A percentile compares a stretch with the other conserved stretches of the same genome.
phyloP scores from a whole-genome alignment of 2,888 invertebrate species.

The Nemapogon koenigi region DNA sequence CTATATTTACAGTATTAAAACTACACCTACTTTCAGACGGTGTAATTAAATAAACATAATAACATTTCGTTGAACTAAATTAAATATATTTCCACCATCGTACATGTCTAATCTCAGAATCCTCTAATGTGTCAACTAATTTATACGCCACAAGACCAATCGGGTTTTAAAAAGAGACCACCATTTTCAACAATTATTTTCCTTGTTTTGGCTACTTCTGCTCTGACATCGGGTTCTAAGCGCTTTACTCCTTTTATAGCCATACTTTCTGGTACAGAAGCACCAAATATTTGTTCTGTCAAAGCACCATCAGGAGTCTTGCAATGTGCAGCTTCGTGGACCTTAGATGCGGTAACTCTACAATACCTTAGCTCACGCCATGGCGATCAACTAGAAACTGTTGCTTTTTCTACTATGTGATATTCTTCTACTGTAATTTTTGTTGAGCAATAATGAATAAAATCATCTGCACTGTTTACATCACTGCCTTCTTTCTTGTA shows the following conservation, averaged over 20 bases:
- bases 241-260: slow-evolving; percentile 12
- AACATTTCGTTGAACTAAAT: no score
- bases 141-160: no score
- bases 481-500: background rate
- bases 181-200: slow-evolving; percentile 10
- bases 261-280: slow-evolving; percentile 10
- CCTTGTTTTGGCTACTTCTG: slow-evolving; percentile 6
- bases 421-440: slow-evolving; percentile 1
- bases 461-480: background rate
- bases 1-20: no score
- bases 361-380: slow-evolving; percentile 19
- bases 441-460: slow-evolving; percentile 1
- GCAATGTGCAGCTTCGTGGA: slow-evolving; percentile 12
- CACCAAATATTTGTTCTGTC: slow-evolving; percentile 9
- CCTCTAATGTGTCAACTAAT: no score
- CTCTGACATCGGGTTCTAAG: slow-evolving; percentile 10
- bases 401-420: slow-evolving; percentile 1
- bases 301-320: slow-evolving; percentile 11
- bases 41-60: no score
- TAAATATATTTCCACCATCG: no score
- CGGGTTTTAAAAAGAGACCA: slow-evolving; percentile 12
- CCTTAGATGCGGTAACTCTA: slow-evolving; percentile 18
- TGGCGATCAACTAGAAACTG: slow-evolving; percentile 10
- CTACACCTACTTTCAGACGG: no score
- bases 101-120: no score